Conservation (phyloP, 2,113 vertebrate species). For the Chlorodrepanis virens region DNA sequence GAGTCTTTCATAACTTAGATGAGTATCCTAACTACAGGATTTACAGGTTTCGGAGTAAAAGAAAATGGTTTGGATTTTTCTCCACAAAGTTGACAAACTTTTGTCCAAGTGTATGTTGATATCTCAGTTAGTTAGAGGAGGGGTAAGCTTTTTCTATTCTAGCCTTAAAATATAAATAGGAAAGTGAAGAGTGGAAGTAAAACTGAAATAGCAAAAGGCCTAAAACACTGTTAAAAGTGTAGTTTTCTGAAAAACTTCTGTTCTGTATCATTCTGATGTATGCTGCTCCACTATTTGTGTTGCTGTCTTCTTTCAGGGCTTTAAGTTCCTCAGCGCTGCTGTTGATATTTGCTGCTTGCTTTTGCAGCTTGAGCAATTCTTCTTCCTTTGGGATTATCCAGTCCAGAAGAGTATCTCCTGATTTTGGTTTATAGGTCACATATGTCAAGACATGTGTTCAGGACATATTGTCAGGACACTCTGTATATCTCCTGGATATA, state of each 20-base stretch:
- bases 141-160: neutral
- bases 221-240: neutral
- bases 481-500: neutral
- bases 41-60: neutral
- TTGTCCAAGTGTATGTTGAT: neutral
- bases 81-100: neutral
- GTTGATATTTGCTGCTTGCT: neutral
- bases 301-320: neutral
- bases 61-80: neutral
- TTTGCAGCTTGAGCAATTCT: neutral
- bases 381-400: neutral
- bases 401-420: neutral
- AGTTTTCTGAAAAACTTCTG: neutral
- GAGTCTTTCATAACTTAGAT: neutral
- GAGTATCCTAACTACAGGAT: neutral
- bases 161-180: neutral
- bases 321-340: neutral
- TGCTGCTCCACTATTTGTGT: neutral
- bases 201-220: neutral
- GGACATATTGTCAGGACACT: neutral
- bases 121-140: neutral
- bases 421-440: neutral
- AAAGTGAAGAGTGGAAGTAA: neutral
- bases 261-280: neutral
- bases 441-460: neutral